Conservation (phyloP, 2,888 invertebrate genomes). For the Amblyjoppa proteus region DNA sequence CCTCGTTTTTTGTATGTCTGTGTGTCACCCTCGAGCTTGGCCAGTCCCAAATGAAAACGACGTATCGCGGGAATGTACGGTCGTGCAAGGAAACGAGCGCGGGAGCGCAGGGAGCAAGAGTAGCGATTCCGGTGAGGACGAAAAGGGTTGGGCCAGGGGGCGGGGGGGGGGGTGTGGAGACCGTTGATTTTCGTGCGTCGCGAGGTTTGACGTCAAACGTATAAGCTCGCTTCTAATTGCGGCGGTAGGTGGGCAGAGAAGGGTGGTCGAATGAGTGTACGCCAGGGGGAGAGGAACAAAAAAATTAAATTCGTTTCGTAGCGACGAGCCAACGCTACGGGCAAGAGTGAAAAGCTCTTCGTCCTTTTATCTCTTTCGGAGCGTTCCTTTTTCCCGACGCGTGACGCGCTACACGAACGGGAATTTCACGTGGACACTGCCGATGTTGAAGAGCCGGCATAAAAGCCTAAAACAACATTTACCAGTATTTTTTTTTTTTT, state of each 20-base stretch:
- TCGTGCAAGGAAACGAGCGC: constrained; percentile 49
- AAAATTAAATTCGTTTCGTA: constrained; percentile 69
- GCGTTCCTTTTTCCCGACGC: constrained; percentile 53
- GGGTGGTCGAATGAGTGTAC: constrained; percentile 32
- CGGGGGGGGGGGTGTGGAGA: constrained; percentile 53
- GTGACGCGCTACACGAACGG: constrained; percentile 48
- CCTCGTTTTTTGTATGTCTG: not conserved
- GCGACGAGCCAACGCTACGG: constrained; percentile 59
- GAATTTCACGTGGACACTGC: constrained; percentile 60
- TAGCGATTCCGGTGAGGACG: constrained; percentile 27
- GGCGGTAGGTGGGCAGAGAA: constrained; percentile 60
- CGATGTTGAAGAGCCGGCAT: constrained; percentile 61
- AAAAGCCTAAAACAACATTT: constrained; percentile 78
- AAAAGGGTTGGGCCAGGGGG: constrained; percentile 9
- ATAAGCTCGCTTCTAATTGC: constrained; percentile 73
- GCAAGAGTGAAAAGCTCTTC: constrained; percentile 46
- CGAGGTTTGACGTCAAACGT: constrained; percentile 69
- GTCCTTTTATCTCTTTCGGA: constrained; percentile 37
- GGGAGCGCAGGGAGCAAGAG: constrained; percentile 53
- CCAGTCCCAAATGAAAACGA: constrained; percentile 46
- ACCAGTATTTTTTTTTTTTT: constrained; percentile 56
- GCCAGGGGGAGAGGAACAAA: constrained; percentile 52
- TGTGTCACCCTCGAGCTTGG: constrained; percentile 13
- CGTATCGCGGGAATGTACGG: constrained; percentile 18
- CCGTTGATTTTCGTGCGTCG: constrained; percentile 71